Percentiles rank a stretch among this genome's conserved stretches.
These are phyloP conservation scores for Podarcis lilfordi DNA, from an alignment of 2,797 vertebrate species.

Conservation along the genomic window DNA sequence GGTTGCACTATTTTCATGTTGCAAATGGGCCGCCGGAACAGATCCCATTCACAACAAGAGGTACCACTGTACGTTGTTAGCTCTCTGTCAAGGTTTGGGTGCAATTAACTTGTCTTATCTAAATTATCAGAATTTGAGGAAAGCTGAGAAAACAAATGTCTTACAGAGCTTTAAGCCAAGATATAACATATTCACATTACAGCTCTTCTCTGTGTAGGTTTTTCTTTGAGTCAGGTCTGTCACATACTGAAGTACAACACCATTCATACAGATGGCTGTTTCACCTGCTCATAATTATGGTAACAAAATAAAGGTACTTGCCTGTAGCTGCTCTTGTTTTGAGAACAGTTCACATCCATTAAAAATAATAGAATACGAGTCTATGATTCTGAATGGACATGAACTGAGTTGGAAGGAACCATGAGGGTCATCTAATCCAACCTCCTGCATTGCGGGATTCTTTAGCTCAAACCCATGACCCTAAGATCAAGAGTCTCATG, in stretches of 20 bases:
- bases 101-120: background rate
- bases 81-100: background rate
- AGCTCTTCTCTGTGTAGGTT: background rate
- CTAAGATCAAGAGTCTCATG: too few relatives aligned
- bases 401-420: too few relatives aligned
- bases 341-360: background rate
- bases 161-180: background rate
- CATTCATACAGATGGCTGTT: background rate
- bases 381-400: too few relatives aligned
- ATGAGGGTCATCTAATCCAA: too few relatives aligned
- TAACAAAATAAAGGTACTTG: background rate
- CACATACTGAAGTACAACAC: background rate
- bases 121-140: background rate
- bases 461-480: too few relatives aligned
- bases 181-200: background rate
- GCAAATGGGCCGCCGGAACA: too few relatives aligned
- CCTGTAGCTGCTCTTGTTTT: background rate
- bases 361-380: too few relatives aligned
- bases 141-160: background rate
- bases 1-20: too few relatives aligned
- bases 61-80: fast-evolving
- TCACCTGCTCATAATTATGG: background rate
- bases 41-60: too few relatives aligned
- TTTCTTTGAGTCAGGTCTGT: background rate
- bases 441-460: too few relatives aligned